Evolutionary conservation across 2,888 invertebrate genomes (phyloP).

Genomic region (Eristalinus sepulchralis): DNA sequence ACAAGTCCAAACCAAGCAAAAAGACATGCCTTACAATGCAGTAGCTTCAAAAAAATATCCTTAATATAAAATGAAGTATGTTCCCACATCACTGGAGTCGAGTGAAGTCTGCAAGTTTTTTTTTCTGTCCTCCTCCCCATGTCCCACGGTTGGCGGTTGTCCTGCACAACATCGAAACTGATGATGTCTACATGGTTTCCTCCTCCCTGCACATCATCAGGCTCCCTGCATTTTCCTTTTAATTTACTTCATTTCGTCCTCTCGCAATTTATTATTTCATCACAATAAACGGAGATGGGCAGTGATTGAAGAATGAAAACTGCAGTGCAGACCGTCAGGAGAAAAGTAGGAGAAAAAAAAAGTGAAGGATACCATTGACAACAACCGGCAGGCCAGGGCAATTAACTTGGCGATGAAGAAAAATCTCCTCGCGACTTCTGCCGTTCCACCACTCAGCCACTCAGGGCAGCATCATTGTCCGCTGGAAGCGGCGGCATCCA

Average conservation of each 20-base stretch:
- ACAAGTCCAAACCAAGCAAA: too few species aligned
- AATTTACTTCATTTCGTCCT: constrained; percentile 28
- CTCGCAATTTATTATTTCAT: constrained; percentile 33
- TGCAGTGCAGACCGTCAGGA: constrained; percentile 3
- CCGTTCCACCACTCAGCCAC: not conserved
- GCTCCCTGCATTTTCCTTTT: not conserved
- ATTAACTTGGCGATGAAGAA: constrained; percentile 52
- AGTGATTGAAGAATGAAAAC: not conserved
- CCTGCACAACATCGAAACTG: not conserved
- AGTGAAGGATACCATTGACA: not conserved
- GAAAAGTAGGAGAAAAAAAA: not conserved
- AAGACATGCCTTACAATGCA: too few species aligned
- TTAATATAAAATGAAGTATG: too few species aligned
- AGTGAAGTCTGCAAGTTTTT: too few species aligned
- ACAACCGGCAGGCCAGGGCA: constrained; percentile 33
- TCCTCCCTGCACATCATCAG: not conserved
- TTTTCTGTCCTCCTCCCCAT: not conserved
- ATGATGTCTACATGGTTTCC: constrained; percentile 5
- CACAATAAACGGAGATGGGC: not conserved
- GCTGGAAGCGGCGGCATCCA: not conserved
- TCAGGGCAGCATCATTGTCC: constrained; percentile 2
- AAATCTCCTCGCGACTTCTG: constrained; percentile 17
- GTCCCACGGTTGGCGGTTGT: not conserved
- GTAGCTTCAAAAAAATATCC: too few species aligned
- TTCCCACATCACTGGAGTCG: too few species aligned